Evolutionary conservation across 1,140 invertebrate species (phyloP).

Genomic region (Schlechtendalia chinensis): DNA sequence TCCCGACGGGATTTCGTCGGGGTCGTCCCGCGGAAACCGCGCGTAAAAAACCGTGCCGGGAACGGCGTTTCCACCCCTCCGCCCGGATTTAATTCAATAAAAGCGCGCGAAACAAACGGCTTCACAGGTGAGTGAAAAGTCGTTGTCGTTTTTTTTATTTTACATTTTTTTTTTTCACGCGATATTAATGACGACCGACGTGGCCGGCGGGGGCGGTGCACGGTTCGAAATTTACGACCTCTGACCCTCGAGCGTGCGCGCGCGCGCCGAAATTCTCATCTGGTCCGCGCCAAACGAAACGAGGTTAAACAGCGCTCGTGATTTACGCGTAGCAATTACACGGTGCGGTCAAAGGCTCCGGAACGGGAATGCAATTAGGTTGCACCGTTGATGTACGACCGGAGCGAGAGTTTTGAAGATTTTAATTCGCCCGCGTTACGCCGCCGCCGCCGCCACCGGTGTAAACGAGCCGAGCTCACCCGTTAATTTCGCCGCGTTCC

Average conservation of each 20-base stretch:
- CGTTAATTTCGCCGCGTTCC: constrained; percentile 46
- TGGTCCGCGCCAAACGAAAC: not conserved
- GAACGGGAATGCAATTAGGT: constrained; percentile 47
- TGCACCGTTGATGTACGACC: constrained; percentile 40
- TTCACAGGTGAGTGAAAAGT: constrained; percentile 21
- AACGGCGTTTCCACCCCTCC: too few species aligned
- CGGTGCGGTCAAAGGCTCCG: constrained; percentile 32
- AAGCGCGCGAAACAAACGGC: constrained; percentile 9
- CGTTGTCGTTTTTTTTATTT: not conserved
- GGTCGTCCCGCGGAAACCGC: too few species aligned
- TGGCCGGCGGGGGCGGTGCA: not conserved
- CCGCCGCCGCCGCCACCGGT: not conserved
- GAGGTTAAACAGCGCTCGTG: constrained; percentile 21
- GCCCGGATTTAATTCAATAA: constrained; percentile 41
- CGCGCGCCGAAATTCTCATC: constrained; percentile 17
- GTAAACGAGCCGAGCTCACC: constrained; percentile 17
- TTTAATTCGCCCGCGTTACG: constrained; percentile 40
- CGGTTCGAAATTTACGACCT: constrained; percentile 29
- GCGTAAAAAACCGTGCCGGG: too few species aligned
- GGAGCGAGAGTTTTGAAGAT: constrained; percentile 45
- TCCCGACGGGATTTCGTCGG: not conserved
- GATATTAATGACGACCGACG: constrained; percentile 39
- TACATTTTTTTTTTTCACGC: not conserved
- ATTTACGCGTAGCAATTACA: constrained; percentile 46
- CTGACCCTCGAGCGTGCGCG: constrained; percentile 5